Conservation (phyloP, 2,797 vertebrate species). For the Phoeniculus purpureus region DNA sequence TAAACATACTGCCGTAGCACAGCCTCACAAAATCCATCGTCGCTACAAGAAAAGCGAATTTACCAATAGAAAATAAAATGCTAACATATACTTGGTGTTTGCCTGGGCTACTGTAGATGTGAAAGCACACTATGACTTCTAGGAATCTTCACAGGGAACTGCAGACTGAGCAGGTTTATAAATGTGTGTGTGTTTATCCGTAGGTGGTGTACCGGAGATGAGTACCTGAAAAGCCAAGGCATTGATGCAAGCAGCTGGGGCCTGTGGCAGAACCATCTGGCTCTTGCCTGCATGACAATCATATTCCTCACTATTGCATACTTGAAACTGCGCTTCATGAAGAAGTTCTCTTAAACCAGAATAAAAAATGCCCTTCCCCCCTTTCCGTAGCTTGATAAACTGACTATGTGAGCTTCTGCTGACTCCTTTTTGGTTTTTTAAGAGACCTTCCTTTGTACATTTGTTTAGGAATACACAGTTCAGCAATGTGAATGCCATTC, state of each 20-base stretch:
- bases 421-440: not conserved
- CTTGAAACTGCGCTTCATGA: slow-evolving; percentile 87
- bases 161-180: not conserved
- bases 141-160: not conserved
- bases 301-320: slow-evolving; percentile 87
- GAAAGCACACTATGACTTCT: not conserved
- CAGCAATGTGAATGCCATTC: not conserved
- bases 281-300: slow-evolving; percentile 81
- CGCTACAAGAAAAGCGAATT: not conserved
- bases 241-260: slow-evolving; percentile 85
- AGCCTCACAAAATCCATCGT: not conserved
- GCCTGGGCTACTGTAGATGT: not conserved
- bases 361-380: not conserved
- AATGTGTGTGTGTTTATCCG: not conserved
- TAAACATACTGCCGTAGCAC: rapidly evolving
- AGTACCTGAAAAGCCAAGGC: slow-evolving; percentile 83
- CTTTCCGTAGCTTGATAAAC: not conserved
- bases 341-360: slow-evolving; percentile 84
- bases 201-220: slow-evolving; percentile 85
- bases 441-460: not conserved
- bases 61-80: not conserved
- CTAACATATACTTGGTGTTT: not conserved
- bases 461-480: not conserved
- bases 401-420: not conserved
- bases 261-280: slow-evolving; percentile 90